Conservation (phyloP, 2,888 invertebrate genomes). For the Scotopteryx bipunctaria region DNA sequence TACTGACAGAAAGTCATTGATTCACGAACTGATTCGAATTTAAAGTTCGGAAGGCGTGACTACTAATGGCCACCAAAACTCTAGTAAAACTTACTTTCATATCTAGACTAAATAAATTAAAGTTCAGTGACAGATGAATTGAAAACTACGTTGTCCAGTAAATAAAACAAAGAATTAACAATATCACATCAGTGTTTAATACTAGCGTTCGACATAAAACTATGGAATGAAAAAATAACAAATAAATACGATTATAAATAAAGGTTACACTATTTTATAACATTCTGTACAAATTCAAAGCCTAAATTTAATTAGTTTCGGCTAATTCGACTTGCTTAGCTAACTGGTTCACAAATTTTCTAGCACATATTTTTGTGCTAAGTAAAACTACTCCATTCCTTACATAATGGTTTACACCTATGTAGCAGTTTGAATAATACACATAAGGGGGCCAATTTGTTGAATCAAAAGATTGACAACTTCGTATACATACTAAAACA, state of each 20-base stretch:
- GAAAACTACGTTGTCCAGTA: too few relatives aligned
- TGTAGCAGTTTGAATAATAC: neutral
- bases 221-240: conserved; percentile 71
- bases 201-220: conserved; percentile 59
- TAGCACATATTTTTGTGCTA: too few relatives aligned
- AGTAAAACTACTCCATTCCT: too few relatives aligned
- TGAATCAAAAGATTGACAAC: conserved; percentile 9
- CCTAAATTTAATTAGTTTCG: neutral
- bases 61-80: too few relatives aligned
- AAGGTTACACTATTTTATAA: conserved; percentile 36
- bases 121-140: too few relatives aligned
- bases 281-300: conserved; percentile 8
- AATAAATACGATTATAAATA: conserved; percentile 43
- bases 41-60: too few relatives aligned
- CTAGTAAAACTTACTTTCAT: too few relatives aligned
- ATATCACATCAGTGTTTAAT: conserved; percentile 71
- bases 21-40: too few relatives aligned
- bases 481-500: conserved; percentile 13
- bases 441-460: neutral
- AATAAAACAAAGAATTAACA: conserved; percentile 39
- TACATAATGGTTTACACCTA: too few relatives aligned
- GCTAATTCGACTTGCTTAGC: neutral
- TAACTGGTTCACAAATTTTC: neutral
- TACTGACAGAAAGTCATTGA: too few relatives aligned
- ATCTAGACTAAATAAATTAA: too few relatives aligned